Evolutionary conservation across 2,113 vertebrate genomes (phyloP).

Genomic region (Rhegmatorhina hoffmannsi): DNA sequence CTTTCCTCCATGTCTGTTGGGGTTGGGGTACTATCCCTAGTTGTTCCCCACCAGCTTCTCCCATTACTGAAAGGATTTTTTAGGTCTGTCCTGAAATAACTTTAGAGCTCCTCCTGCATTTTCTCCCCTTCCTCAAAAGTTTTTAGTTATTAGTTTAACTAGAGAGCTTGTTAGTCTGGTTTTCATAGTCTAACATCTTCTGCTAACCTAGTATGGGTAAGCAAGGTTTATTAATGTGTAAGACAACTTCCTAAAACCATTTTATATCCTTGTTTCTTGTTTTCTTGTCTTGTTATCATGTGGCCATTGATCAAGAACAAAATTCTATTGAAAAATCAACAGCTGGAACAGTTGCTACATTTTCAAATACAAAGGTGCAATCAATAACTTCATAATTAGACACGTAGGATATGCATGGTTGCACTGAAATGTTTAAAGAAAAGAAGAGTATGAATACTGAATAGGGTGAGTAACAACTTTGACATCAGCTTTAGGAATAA

Average conservation of each 20-base stretch:
- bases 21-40: neutral
- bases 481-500: neutral
- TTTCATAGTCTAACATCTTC: neutral
- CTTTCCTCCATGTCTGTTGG: neutral
- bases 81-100: neutral
- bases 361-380: neutral
- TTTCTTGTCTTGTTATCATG: neutral
- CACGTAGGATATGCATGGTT: neutral
- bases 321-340: constrained; percentile 7
- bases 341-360: neutral
- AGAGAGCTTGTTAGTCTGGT: neutral
- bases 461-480: neutral
- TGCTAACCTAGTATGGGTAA: neutral
- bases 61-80: neutral
- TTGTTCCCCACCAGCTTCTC: neutral
- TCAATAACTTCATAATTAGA: constrained; percentile 23
- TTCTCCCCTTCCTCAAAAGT: neutral
- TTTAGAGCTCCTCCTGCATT: neutral
- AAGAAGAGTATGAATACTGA: neutral
- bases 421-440: neutral
- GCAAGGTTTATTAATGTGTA: neutral
- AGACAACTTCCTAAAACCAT: neutral
- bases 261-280: neutral
- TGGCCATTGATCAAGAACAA: neutral
- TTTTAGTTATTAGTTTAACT: neutral